phyloP scores from a whole-genome alignment of 2,797 vertebrate genomes.

The Carduelis carduelis region DNA sequence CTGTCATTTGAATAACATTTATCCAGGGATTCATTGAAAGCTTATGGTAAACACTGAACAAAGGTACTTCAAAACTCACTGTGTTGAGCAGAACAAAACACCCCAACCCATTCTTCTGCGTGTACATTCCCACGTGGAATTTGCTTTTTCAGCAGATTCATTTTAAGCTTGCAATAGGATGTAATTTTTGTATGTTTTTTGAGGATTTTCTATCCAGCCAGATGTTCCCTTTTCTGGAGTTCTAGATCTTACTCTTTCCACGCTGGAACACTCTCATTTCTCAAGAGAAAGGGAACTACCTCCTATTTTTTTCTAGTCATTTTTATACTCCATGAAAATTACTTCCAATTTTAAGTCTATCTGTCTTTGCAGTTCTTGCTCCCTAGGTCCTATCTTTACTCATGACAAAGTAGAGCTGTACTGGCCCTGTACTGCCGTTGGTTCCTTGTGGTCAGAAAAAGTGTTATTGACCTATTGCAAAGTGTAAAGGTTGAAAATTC shows the following conservation, averaged over 20 bases:
- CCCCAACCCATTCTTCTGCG: neutral
- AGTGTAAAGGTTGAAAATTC: neutral
- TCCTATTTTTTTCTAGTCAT: neutral
- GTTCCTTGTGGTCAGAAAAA: neutral
- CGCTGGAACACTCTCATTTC: rapidly evolving
- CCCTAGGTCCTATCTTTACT: neutral
- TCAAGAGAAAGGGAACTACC: neutral
- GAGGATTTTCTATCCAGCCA: neutral
- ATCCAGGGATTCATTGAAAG: neutral
- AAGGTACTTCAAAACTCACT: neutral
- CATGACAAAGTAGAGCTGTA: neutral
- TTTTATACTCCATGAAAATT: neutral
- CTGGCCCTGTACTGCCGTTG: neutral
- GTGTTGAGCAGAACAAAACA: neutral
- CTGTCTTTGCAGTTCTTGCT: neutral
- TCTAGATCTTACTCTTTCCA: neutral
- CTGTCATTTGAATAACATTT: neutral
- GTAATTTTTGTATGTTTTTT: neutral
- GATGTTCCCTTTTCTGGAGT: neutral
- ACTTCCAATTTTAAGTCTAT: neutral
- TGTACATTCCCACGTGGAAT: neutral
- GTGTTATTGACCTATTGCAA: neutral
- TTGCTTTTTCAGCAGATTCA: neutral
- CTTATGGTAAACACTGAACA: neutral
- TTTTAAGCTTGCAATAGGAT: neutral